Base-by-base conservation (phyloP, 1,140 invertebrate genomes). In the Rhopalosiphum maidis region DNA sequence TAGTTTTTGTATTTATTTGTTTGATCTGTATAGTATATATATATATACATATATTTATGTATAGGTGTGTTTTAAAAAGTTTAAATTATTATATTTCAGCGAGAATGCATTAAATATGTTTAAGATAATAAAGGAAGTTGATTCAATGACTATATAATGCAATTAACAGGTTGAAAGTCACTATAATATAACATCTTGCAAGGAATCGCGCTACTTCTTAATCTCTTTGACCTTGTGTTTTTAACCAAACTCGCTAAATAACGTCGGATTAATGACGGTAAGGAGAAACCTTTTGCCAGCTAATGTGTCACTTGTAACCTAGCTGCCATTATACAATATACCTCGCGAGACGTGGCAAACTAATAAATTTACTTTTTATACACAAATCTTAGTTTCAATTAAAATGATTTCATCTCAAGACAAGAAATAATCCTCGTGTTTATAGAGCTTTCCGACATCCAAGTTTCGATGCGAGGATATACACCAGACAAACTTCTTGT, bases 321-420 rank as follows among this genome's bases (percentile, higher is more conserved):
- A 25, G 37, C 23, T 41, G 83, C 23, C 77, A 82, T 37, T 21
- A 22, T 82, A 37, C n/a, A 37, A 37, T 82, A 41, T 23, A 22
- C 18, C 43, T 25, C 30, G 6, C 83, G 7, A 30, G 30, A 87
- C 46, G 5, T n/a, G 54, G 41, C 88, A 25, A n/a, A 43, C 35
- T 41, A 90, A 90, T 18, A 68, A 60, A 77, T 46, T 46, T 30
- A n/a, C 25, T 77, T 91, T 68, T 91, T 91, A 68, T 68, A 77
- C 41, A 35, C 37, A n/a, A n/a, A 77, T 77, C 21, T 46, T 35
- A 60, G 25, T 77, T 77, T 91, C 55, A 91, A 91, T 91, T 46
- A 91, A 46, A 77, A 91, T 91, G 11, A 68, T 91, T 77, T 91
- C 7, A 55, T 77, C 37, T 89, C 15, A n/a, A 90, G 89, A 68